Evolutionary conservation across 2,888 invertebrate species (phyloP).

Genomic region (Mythimna vitellina): DNA sequence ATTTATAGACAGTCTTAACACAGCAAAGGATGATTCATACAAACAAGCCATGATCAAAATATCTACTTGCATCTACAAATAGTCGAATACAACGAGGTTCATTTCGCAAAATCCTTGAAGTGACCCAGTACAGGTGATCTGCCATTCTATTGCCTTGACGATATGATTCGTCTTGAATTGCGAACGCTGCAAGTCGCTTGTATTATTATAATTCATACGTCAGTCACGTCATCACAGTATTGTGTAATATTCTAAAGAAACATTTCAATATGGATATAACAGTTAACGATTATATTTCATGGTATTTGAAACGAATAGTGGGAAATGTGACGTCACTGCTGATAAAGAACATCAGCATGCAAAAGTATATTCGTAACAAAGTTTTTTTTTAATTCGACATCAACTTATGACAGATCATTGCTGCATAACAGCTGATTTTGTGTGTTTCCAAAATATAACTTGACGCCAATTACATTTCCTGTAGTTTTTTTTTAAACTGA

Average conservation of each 20-base stretch:
- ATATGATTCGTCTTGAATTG: conserved; percentile 77
- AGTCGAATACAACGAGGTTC: conserved; percentile 41
- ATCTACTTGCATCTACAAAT: conserved; percentile 26
- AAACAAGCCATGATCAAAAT: conserved; percentile 44
- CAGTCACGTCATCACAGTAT: conserved; percentile 68
- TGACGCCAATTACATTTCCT: neutral
- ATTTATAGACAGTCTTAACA: conserved; percentile 39
- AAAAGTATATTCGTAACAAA: neutral
- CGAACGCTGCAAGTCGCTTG: conserved; percentile 56
- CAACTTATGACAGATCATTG: neutral
- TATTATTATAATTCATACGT: conserved; percentile 61
- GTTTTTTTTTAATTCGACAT: too few species aligned
- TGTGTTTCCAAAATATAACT: neutral
- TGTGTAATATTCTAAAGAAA: conserved; percentile 56
- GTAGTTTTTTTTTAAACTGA: neutral
- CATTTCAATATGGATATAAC: conserved; percentile 41
- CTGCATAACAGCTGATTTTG: neutral
- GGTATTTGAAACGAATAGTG: conserved; percentile 31
- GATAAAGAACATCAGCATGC: conserved; percentile 15
- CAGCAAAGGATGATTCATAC: conserved; percentile 45
- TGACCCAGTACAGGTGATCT: conserved; percentile 66
- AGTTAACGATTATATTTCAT: conserved; percentile 39
- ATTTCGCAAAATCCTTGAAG: conserved; percentile 74
- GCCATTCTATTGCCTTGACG: conserved; percentile 85
- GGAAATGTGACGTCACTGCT: conserved; percentile 32